Conservation (phyloP, 1,140 invertebrate genomes). For the Pissodes strobi region DNA sequence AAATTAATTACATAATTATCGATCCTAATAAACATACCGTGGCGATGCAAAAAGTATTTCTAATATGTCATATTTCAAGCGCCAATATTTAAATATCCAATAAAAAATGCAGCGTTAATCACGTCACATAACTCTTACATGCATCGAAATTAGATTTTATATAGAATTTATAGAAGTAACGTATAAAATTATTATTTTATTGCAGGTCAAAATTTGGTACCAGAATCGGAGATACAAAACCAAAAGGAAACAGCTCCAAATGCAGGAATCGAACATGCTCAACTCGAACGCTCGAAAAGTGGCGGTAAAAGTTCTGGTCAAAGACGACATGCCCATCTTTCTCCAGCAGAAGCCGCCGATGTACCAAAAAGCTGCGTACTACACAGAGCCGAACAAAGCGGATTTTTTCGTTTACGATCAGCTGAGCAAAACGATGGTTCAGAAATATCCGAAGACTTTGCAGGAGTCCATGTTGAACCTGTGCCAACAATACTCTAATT, state of each 20-base stretch:
- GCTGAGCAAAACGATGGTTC: constrained; percentile 44
- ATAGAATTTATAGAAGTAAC: too few species aligned
- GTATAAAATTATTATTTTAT: too few species aligned
- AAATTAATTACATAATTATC: too few species aligned
- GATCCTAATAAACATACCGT: too few species aligned
- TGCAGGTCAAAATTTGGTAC: constrained; percentile 86
- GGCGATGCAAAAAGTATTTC: too few species aligned
- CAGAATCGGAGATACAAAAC: constrained; percentile 96
- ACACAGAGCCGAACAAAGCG: constrained; percentile 42
- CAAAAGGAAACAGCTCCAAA: constrained; percentile 90
- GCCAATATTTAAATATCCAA: too few species aligned
- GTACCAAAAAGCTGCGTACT: constrained; percentile 44
- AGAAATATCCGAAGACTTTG: constrained; percentile 50
- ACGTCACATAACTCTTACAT: too few species aligned
- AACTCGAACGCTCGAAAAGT: constrained; percentile 73
- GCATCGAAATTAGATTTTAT: too few species aligned
- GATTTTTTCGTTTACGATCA: constrained; percentile 53
- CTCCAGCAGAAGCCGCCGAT: constrained; percentile 46
- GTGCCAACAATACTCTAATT: constrained; percentile 54
- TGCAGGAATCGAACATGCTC: constrained; percentile 68
- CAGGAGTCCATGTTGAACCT: constrained; percentile 55
- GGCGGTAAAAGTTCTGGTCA: constrained; percentile 86
- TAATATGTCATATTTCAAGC: too few species aligned
- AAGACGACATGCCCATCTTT: constrained; percentile 69
- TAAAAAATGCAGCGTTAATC: too few species aligned